A percentile compares a stretch with the other conserved stretches of the same genome.
Conservation (phyloP, 2,888 invertebrate species). For the Stomorhina lunata region DNA sequence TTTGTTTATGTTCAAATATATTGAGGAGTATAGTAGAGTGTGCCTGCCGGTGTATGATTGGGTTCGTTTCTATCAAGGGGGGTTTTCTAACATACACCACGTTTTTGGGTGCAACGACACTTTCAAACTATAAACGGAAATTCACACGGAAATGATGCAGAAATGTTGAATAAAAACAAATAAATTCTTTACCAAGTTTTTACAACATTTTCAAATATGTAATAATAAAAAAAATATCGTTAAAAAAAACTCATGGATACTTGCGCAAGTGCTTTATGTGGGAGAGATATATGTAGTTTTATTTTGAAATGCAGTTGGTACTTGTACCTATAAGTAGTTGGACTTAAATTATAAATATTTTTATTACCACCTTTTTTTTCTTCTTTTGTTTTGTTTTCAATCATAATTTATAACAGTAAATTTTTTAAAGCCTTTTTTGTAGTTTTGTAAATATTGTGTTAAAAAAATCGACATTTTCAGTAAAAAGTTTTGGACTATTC, state of each 20-base stretch:
- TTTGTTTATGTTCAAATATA: not conserved
- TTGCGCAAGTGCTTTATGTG: not conserved
- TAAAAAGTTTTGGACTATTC: not conserved
- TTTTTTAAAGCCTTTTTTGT: not conserved
- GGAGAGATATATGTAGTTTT: not conserved
- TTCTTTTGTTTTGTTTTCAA: not conserved
- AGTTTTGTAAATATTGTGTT: not conserved
- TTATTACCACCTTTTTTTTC: not conserved
- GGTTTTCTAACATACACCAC: not conserved
- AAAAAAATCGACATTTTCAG: not conserved
- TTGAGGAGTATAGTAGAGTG: not conserved
- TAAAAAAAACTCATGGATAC: not conserved
- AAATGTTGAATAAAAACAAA: conserved; percentile 59
- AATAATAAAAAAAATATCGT: too few relatives aligned
- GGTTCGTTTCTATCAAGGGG: not conserved
- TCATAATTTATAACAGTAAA: conserved; percentile 7
- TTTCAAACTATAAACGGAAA: conserved; percentile 71
- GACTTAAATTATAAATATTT: not conserved
- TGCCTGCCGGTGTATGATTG: not conserved
- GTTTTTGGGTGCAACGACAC: conserved; percentile 42
- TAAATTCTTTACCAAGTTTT: conserved; percentile 37
- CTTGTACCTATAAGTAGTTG: too few relatives aligned
- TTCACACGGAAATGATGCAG: conserved; percentile 76
- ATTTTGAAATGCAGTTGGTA: not conserved
- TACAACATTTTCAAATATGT: not conserved